Percentiles rank a stretch among this genome's conserved stretches.
phyloP scores from a whole-genome alignment of 2,888 invertebrate species.

The Erynnis tages region DNA sequence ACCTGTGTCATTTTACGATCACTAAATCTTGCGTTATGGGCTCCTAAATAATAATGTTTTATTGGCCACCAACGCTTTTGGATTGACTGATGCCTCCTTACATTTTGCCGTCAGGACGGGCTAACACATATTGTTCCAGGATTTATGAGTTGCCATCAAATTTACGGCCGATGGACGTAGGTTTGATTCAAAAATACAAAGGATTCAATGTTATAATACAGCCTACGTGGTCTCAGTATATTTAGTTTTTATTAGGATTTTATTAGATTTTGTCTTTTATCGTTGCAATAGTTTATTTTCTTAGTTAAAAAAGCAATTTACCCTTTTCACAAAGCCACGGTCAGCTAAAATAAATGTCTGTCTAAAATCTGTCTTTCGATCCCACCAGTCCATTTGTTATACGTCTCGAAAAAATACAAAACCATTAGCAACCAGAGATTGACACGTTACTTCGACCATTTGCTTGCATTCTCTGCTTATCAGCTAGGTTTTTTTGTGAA shows the following conservation, averaged over 20 bases:
- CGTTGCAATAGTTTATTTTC: neutral
- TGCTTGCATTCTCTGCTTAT: conserved; percentile 24
- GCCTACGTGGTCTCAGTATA: no score
- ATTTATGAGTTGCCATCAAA: conserved; percentile 63
- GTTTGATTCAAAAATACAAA: conserved; percentile 35
- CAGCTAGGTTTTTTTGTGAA: conserved; percentile 25
- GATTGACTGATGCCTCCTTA: conserved; percentile 68
- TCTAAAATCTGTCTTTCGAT: neutral
- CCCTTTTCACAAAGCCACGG: neutral
- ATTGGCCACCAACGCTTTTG: conserved; percentile 60
- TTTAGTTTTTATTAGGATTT: no score
- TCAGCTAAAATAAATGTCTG: neutral
- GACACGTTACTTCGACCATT: conserved; percentile 30
- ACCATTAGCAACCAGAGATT: conserved; percentile 10
- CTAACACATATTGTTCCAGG: conserved; percentile 54
- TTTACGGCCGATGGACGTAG: conserved; percentile 62
- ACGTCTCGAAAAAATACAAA: neutral
- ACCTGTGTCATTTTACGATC: conserved; percentile 64
- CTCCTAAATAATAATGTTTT: conserved; percentile 77
- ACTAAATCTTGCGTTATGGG: conserved; percentile 76
- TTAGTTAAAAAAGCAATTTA: neutral
- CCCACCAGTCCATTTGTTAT: neutral
- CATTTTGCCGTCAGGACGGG: conserved; percentile 57
- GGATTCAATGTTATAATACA: no score
- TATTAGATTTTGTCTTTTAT: no score